Evolutionary conservation across 2,888 invertebrate species (phyloP).

Genomic region (Urechis unicinctus): DNA sequence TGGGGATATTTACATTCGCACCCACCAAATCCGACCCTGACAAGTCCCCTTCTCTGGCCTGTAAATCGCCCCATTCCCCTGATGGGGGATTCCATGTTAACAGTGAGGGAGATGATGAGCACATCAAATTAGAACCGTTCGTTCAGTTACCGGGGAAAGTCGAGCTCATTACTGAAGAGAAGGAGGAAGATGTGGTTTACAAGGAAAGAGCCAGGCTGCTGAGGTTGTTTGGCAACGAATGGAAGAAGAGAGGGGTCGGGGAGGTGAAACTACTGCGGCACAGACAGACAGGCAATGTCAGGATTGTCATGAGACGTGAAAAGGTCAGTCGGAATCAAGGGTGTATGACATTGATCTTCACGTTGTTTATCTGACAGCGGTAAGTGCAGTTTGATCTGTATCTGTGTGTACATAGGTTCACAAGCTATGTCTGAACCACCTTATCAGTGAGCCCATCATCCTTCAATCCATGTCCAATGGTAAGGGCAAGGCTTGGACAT

Average conservation of each 20-base stretch:
- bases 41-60: too few species aligned
- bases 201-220: constrained; percentile 76
- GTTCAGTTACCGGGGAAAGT: constrained; percentile 50
- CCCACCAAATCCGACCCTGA: too few species aligned
- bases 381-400: not conserved
- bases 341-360: too few species aligned
- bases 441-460: constrained; percentile 67
- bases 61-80: constrained; percentile 27
- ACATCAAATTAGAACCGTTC: constrained; percentile 60
- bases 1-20: constrained; percentile 1
- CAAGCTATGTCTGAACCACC: constrained; percentile 83
- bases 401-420: constrained; percentile 10
- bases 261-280: constrained; percentile 60
- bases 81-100: constrained; percentile 35
- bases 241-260: constrained; percentile 52
- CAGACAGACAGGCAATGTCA: constrained; percentile 55
- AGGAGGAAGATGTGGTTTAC: constrained; percentile 73
- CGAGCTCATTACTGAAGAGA: constrained; percentile 77
- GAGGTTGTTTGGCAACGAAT: constrained; percentile 49
- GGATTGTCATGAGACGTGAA: constrained; percentile 62
- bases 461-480: constrained; percentile 75
- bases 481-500: constrained; percentile 58
- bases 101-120: constrained; percentile 67
- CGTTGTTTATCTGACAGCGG: not conserved
- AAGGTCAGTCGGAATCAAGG: constrained; percentile 29